Evolutionary conservation across 2,113 vertebrate species (phyloP).

Genomic region (Hymenochirus boettgeri): DNA sequence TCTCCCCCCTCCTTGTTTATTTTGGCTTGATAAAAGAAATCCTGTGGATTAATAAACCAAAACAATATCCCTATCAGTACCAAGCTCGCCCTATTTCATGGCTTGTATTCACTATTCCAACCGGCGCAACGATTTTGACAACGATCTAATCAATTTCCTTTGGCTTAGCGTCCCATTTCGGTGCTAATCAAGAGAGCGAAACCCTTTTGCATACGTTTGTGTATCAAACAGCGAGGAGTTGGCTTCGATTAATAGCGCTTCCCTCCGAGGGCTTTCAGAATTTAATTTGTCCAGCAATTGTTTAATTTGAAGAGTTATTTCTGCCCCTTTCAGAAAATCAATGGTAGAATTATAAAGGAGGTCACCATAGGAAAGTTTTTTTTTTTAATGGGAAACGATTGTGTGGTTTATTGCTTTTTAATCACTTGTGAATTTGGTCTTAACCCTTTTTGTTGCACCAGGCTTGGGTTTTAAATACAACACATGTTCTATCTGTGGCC

Average conservation of each 20-base stretch:
- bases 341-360: slow-evolving; percentile 29
- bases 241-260: slow-evolving; percentile 41
- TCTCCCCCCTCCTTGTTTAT: slow-evolving; percentile 4
- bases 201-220: slow-evolving; percentile 42
- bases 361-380: slow-evolving; percentile 21
- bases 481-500: too few relatives aligned
- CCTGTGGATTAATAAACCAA: slow-evolving; percentile 37
- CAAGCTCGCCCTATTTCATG: slow-evolving; percentile 12
- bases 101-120: slow-evolving; percentile 29
- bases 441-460: slow-evolving; percentile 23
- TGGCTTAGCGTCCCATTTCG: slow-evolving; percentile 33
- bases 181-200: slow-evolving; percentile 41
- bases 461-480: too few relatives aligned
- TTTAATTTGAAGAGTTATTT: slow-evolving; percentile 44
- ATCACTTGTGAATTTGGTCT: slow-evolving; percentile 10
- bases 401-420: slow-evolving; percentile 17
- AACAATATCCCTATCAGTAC: slow-evolving; percentile 36
- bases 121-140: slow-evolving; percentile 19
- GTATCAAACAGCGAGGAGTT: slow-evolving; percentile 42
- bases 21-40: slow-evolving; percentile 27
- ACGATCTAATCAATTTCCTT: slow-evolving; percentile 38
- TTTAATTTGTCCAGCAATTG: slow-evolving; percentile 43
- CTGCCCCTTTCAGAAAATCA: slow-evolving; percentile 36
- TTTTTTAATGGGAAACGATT: slow-evolving; percentile 38
- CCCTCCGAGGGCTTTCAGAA: slow-evolving; percentile 39